phyloP scores from a whole-genome alignment of 2,113 vertebrate species.

The Pituophis catenifer region DNA sequence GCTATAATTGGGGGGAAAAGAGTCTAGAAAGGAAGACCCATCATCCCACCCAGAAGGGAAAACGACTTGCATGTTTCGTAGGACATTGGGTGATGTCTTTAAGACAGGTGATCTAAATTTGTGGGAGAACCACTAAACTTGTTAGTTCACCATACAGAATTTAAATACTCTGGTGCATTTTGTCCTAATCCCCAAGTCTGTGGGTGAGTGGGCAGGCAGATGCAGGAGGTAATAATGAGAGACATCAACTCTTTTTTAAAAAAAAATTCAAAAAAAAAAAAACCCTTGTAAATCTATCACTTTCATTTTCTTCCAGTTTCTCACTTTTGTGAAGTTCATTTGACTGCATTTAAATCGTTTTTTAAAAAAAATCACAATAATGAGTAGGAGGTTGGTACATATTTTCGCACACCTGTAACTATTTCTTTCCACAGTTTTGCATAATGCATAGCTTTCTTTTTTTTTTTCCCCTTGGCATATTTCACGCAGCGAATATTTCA shows the following conservation, averaged over 20 bases:
- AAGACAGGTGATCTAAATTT: too few relatives aligned
- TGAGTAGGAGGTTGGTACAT: background rate
- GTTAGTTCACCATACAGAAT: background rate
- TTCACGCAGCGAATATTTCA: background rate
- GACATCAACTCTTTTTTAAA: background rate
- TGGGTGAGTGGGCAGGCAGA: background rate
- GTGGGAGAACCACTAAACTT: background rate
- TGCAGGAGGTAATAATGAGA: background rate
- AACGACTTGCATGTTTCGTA: background rate
- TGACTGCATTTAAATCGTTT: background rate
- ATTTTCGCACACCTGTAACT: background rate
- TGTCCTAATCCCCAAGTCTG: background rate
- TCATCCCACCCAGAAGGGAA: too few relatives aligned
- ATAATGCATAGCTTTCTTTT: background rate
- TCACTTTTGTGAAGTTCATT: background rate
- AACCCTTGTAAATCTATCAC: too few relatives aligned
- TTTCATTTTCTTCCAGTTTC: too few relatives aligned
- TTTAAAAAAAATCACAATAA: background rate
- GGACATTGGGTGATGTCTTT: background rate
- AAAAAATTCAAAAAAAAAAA: too few relatives aligned
- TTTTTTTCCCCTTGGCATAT: background rate
- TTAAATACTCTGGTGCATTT: background rate
- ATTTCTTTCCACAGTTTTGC: background rate
- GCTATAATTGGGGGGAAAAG: background rate
- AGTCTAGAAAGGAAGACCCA: background rate